Evolutionary conservation across 2,888 invertebrate species (phyloP), one percentile per base, ranked within the genome.

Genomic region (Campoplex capitator): DNA sequence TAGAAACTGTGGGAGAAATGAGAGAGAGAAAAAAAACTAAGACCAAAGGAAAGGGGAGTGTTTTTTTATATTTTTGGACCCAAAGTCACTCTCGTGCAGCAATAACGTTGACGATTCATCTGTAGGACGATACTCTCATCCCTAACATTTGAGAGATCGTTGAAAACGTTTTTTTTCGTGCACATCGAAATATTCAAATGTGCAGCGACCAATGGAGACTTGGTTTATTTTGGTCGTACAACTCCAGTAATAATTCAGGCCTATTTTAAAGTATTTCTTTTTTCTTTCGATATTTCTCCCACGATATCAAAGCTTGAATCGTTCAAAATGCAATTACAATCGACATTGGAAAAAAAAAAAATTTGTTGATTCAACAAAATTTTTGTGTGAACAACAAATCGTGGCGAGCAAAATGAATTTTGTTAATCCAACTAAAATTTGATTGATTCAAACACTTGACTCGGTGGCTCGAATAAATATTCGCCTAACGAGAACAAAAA

Each of bases 1-100:
- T n/a, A 65, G 58, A 86, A 71, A 74, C 35, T 54, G 28, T 48
- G 13, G 71, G 58, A 51, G 56, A 48, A 56, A 45, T 51, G 71
- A 38, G 75, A 80, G 71, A 38, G 75, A 80, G 48, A 48, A 54
- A 62, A 70, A 18, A 75, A 82, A 74, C 68, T 11, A 54, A 65
- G 71, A 35, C 16, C 56, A 58, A 23, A 71, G 32, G 51, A 71
- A 86, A 45, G 70, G 79, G 70, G 74, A 62, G 32, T 58, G 3
- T 45, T 48, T 70, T 68, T 78, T 67, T 58, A 51, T 35, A 38
- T 74, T 51, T 76, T 79, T 32, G 16, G 70, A 70, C 71, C 16
- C 28, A 38, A 38, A 58, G 45, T 73, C 38, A 13, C 48, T 35
- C 32, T 62, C 62, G 75, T 28, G 65, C 54, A 28, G 45, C 42